Conservation (phyloP, 2,888 invertebrate species). For the Thyatira batis region DNA sequence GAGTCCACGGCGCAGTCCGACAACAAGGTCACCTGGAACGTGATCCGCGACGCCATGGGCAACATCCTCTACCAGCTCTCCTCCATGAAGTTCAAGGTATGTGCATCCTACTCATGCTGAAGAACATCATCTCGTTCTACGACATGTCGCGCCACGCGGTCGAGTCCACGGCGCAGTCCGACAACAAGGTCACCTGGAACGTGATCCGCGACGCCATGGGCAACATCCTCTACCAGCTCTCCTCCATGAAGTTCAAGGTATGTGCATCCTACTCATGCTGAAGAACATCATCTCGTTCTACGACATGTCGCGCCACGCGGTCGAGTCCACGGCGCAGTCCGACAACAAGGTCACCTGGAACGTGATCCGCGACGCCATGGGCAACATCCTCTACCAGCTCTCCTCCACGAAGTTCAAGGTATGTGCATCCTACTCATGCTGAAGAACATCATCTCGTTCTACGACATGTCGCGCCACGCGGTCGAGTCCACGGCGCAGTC, state of each 20-base stretch:
- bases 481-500: slow-evolving; percentile 99
- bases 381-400: no score
- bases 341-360: slow-evolving; percentile 99
- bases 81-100: no score
- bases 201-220: no score
- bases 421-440: no score
- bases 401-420: no score
- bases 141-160: slow-evolving; percentile 99
- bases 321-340: slow-evolving; percentile 98
- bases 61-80: no score
- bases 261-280: no score
- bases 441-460: slow-evolving; percentile 99
- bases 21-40: slow-evolving; percentile 98
- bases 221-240: no score
- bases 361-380: no score
- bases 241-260: no score
- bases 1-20: slow-evolving; percentile 99
- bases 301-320: slow-evolving; percentile 99
- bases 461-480: slow-evolving; percentile 99
- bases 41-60: no score
- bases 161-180: slow-evolving; percentile 98
- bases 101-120: no score
- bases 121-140: slow-evolving; percentile 99
- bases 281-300: slow-evolving; percentile 99
- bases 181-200: slow-evolving; percentile 98